Evolutionary conservation across 2,797 vertebrate species (phyloP).

Genomic region (Meda fulgida): DNA sequence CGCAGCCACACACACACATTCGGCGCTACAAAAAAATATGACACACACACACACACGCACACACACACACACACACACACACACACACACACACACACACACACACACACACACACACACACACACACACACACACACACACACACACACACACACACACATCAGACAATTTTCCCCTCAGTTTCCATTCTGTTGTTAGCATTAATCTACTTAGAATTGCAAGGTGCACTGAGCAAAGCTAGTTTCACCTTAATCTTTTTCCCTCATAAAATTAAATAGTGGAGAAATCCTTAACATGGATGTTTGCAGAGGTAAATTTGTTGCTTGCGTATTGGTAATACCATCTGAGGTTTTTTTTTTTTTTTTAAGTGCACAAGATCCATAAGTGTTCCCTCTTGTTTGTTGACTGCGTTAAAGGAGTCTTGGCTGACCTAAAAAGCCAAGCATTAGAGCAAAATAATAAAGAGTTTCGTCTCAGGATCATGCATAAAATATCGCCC

Average conservation of each 20-base stretch:
- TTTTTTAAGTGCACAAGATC: slow-evolving; percentile 41
- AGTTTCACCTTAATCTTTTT: slow-evolving; percentile 48
- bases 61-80: too few species aligned
- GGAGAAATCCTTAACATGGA: slow-evolving; percentile 33
- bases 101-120: too few species aligned
- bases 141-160: not conserved
- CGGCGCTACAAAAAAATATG: slow-evolving; percentile 15
- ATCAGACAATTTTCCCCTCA: slow-evolving; percentile 38
- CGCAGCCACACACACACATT: slow-evolving; percentile 13
- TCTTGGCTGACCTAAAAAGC: slow-evolving; percentile 59
- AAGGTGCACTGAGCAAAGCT: slow-evolving; percentile 48
- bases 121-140: too few species aligned
- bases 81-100: too few species aligned
- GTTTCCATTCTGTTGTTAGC: slow-evolving; percentile 45
- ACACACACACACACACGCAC: not conserved
- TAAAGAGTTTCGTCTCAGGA: slow-evolving; percentile 56
- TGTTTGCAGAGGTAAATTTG: slow-evolving; percentile 35
- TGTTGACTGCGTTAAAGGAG: slow-evolving; percentile 44
- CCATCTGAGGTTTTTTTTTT: not conserved
- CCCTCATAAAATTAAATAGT: slow-evolving; percentile 36
- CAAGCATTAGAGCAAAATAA: slow-evolving; percentile 56
- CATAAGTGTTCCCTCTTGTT: slow-evolving; percentile 50
- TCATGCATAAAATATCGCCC: slow-evolving; percentile 63
- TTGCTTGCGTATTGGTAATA: slow-evolving; percentile 29
- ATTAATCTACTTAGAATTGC: slow-evolving; percentile 55